phyloP scores from a whole-genome alignment of 2,113 vertebrate genomes.

The Brienomyrus longianalis region DNA sequence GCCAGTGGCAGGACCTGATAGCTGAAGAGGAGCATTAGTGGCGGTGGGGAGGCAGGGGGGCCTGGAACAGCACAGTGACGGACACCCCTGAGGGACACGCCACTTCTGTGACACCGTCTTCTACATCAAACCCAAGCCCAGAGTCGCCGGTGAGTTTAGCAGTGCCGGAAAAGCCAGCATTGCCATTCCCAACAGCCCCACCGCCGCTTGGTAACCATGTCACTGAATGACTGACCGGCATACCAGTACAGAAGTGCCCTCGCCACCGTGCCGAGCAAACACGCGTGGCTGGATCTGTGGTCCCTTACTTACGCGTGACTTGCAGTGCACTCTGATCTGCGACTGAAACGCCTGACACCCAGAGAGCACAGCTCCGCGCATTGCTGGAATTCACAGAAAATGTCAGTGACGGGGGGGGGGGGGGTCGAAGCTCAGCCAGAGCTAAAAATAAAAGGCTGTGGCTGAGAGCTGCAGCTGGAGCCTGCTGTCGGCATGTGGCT shows the following conservation, averaged over 20 bases:
- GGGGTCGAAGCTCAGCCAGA: neutral
- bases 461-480: neutral
- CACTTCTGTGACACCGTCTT: neutral
- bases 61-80: neutral
- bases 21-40: neutral
- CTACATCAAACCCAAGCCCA: neutral
- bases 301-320: neutral
- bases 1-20: neutral
- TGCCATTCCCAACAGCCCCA: neutral
- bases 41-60: neutral
- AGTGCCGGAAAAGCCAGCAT: neutral
- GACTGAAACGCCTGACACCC: neutral
- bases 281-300: neutral
- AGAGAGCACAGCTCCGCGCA: neutral
- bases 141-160: neutral
- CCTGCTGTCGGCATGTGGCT: neutral
- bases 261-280: neutral
- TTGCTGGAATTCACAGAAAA: neutral
- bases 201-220: neutral
- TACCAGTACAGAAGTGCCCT: neutral
- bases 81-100: neutral
- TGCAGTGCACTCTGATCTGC: neutral
- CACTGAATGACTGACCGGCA: neutral
- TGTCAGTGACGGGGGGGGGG: neutral
- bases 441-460: neutral